Conservation (phyloP, 2,797 vertebrate genomes). For the Poeciliopsis infans region DNA sequence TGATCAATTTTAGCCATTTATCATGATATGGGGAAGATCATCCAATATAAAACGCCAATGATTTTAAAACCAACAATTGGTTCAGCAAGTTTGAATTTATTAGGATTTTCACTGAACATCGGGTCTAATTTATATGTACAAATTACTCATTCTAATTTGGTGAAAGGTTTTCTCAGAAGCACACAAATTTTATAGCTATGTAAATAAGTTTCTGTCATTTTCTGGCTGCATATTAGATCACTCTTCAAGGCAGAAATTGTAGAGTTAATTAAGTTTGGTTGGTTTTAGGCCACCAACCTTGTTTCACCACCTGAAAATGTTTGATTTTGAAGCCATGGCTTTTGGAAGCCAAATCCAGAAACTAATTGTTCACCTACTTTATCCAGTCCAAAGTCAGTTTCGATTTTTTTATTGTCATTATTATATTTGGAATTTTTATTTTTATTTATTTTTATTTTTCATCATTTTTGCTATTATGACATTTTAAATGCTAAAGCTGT, state of each 20-base stretch:
- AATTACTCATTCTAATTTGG: neutral
- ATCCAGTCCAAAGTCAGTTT: too few relatives aligned
- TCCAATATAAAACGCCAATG: neutral
- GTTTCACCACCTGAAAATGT: neutral
- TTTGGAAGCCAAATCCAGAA: too few relatives aligned
- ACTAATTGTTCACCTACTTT: too few relatives aligned
- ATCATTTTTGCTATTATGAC: neutral
- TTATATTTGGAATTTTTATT: too few relatives aligned
- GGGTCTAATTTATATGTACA: neutral
- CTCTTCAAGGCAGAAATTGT: neutral
- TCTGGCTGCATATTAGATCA: neutral
- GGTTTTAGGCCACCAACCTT: neutral
- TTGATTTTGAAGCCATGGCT: too few relatives aligned
- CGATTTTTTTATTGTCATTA: neutral
- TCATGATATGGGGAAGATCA: neutral
- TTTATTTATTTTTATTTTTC: too few relatives aligned
- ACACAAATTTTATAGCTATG: neutral
- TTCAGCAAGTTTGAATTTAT: neutral
- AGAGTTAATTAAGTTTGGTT: neutral
- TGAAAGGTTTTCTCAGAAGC: neutral
- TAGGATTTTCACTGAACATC: neutral
- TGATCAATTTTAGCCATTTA: neutral
- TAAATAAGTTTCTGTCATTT: neutral
- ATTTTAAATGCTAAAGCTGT: neutral
- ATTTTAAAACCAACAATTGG: neutral